Percentiles rank a stretch among this genome's conserved stretches.
phyloP scores from a whole-genome alignment of 2,113 vertebrate species.

The Sylvia atricapilla region DNA sequence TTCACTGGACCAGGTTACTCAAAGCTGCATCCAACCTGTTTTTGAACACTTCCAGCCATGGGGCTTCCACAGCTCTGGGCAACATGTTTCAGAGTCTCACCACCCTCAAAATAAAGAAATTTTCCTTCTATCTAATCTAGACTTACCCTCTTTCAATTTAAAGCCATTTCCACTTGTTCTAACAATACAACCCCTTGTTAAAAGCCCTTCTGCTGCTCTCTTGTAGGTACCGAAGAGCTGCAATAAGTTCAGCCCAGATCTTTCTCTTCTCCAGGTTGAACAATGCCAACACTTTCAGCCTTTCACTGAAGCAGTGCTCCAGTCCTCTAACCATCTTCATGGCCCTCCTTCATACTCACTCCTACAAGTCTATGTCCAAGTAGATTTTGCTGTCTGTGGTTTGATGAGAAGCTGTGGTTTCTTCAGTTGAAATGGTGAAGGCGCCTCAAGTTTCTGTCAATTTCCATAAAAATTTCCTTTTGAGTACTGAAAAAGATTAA shows the following conservation, averaged over 20 bases:
- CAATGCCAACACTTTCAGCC: background rate
- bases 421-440: background rate
- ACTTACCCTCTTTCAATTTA: background rate
- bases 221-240: background rate
- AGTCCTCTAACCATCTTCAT: background rate
- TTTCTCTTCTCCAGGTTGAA: background rate
- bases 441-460: background rate
- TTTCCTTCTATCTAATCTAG: background rate
- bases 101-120: background rate
- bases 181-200: background rate
- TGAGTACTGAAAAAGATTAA: background rate
- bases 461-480: background rate
- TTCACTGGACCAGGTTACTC: background rate
- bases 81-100: background rate
- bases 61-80: no score
- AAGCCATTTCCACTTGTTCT: background rate
- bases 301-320: background rate
- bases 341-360: fast-evolving
- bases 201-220: background rate
- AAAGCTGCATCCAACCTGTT: background rate
- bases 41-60: no score
- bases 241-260: background rate
- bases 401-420: background rate
- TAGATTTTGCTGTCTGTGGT: background rate
- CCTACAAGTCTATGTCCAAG: background rate